Conservation (phyloP, 2,113 vertebrate genomes). For the Regulus satrapa region DNA sequence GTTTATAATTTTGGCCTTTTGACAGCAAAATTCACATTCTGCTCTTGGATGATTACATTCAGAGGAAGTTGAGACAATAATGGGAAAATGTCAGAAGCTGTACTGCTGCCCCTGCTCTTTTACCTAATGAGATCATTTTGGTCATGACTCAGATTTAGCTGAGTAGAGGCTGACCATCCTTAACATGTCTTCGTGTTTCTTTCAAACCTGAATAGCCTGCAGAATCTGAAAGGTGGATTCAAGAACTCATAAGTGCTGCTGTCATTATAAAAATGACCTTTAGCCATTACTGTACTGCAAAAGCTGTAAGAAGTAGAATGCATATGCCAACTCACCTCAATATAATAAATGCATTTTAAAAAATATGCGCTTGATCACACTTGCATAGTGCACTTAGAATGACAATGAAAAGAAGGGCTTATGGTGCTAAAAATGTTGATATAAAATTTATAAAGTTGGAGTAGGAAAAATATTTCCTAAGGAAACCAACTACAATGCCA, state of each 20-base stretch:
- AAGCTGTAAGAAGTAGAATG: background rate
- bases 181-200: background rate
- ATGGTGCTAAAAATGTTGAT: background rate
- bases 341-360: background rate
- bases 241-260: background rate
- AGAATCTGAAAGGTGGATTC: background rate
- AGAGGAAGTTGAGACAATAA: constrained; percentile 28
- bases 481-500: background rate
- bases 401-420: background rate
- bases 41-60: background rate
- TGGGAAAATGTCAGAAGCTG: background rate
- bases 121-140: background rate
- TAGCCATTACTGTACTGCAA: background rate
- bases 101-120: background rate
- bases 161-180: background rate
- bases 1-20: constrained; percentile 47
- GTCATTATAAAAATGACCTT: background rate
- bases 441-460: background rate
- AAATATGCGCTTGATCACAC: background rate
- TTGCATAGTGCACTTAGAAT: background rate
- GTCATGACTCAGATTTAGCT: background rate
- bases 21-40: constrained; percentile 45
- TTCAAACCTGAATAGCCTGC: background rate
- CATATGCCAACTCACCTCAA: background rate
- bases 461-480: background rate